Percentiles rank a stretch among this genome's conserved stretches.
Evolutionary conservation across 2,797 vertebrate genomes (phyloP).

Genomic region (Tarsius wallacei): DNA sequence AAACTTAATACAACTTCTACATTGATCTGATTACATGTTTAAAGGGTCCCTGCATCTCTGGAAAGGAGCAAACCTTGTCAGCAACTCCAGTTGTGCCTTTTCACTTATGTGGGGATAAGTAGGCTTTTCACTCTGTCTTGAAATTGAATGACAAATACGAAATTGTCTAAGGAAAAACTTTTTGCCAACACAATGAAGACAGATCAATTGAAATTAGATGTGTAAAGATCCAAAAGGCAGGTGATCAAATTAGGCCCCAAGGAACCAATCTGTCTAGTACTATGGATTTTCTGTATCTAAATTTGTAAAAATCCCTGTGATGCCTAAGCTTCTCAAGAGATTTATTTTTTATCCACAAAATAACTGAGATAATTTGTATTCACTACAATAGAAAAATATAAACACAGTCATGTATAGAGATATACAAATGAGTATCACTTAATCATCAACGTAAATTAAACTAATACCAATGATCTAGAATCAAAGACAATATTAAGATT

Average conservation of each 20-base stretch:
- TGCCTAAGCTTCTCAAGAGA: not conserved
- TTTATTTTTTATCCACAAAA: not conserved
- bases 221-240: not conserved
- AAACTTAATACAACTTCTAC: not conserved
- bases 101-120: not conserved
- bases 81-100: not conserved
- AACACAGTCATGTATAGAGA: not conserved
- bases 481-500: slow-evolving; percentile 1
- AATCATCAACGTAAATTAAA: slow-evolving; percentile 11
- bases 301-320: not conserved
- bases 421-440: slow-evolving; percentile 41
- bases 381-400: slow-evolving; percentile 43
- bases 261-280: not conserved
- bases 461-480: not conserved
- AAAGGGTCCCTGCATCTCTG: not conserved
- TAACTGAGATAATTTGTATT: not conserved
- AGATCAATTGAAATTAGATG: not conserved
- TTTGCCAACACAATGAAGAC: not conserved
- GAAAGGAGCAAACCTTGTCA: slow-evolving; percentile 2
- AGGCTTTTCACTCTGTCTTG: not conserved
- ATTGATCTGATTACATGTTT: not conserved
- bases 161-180: not conserved
- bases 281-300: not conserved
- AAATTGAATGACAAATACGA: not conserved
- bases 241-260: not conserved